Evolutionary conservation across 2,797 vertebrate species (phyloP), one percentile per base, ranked within the genome.

Genomic region (Ara ararauna): DNA sequence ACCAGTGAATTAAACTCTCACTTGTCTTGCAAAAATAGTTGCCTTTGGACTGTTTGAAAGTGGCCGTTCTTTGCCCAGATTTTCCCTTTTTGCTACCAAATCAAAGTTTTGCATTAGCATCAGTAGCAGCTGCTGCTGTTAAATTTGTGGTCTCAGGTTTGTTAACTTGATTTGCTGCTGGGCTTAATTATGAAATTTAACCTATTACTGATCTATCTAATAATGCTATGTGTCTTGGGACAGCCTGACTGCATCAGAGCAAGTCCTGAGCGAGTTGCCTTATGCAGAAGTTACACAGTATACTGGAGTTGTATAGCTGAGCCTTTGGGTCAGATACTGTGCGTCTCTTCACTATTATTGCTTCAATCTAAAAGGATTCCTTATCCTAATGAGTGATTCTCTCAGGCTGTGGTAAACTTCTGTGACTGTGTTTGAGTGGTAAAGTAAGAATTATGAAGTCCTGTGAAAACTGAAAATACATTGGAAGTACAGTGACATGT

Each of bases 1-100:
- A 89, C 74, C 68, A 94, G 71, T 92, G 95, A 96, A 96, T 96
- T 95, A 97, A 97, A 87, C 90, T 60, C 82, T 85, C 85, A 54
- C 72, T 95, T 93, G 84, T 95, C 86, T 94, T 90, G 80, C 78
- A 81, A 42, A 94, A 96, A 78, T 56, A 85, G 76, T 85, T 87
- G 91, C 87, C 50, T 88, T 90, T 90, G 83, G 71, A 94, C 74
- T 89, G 3, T 83, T 77, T 75, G 51, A 65, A 11, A 6, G 62
- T 54, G 54, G 34, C 29, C 29, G 75, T 94, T 81, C 50, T 82
- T 94, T 82, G 60, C 71, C 44, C 5, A 8, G 62, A 8, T 92
- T 86, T 91, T 72, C 13, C 3, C 2, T 32, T 84, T 95, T 85
- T 78, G 40, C 88, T 84, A 86, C 23, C 45, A 70, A 84, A 87